A percentile compares a stretch with the other conserved stretches of the same genome.
These are phyloP conservation scores for Alviniconcha marisindica DNA, from an alignment of 1,140 invertebrate genomes.

Conservation along the genomic window DNA sequence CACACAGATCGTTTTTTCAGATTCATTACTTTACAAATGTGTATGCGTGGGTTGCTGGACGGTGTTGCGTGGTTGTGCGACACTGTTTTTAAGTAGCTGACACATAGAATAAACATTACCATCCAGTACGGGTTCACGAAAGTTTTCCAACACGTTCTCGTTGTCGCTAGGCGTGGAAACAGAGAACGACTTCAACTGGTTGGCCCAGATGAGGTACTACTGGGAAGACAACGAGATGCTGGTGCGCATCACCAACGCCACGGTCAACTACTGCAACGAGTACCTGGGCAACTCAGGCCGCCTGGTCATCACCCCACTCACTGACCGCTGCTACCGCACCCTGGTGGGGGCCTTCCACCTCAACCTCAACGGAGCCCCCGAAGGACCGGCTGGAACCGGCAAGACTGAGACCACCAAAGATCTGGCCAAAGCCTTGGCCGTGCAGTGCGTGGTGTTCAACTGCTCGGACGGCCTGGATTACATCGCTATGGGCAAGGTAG, in stretches of 20 bases:
- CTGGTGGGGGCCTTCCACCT: slow-evolving; percentile 74
- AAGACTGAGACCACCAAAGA: slow-evolving; percentile 78
- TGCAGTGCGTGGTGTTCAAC: slow-evolving; percentile 78
- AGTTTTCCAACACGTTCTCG: no score
- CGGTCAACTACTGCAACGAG: slow-evolving; percentile 76
- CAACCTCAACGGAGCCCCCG: slow-evolving; percentile 76
- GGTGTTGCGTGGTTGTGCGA: no score
- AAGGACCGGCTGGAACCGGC: slow-evolving; percentile 76
- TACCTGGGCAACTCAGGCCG: slow-evolving; percentile 76
- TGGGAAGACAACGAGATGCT: slow-evolving; percentile 73
- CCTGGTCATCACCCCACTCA: slow-evolving; percentile 77
- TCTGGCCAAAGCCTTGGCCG: slow-evolving; percentile 77
- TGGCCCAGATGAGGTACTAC: slow-evolving; percentile 76
- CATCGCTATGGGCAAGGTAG: slow-evolving; percentile 77
- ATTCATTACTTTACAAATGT: no score
- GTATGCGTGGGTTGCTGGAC: no score
- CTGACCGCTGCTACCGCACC: slow-evolving; percentile 73
- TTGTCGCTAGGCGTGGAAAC: slow-evolving; percentile 64
- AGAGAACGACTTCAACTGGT: slow-evolving; percentile 76
- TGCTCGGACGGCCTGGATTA: slow-evolving; percentile 77
- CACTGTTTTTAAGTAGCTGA: no score
- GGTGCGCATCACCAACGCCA: slow-evolving; percentile 76
- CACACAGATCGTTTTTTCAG: no score
- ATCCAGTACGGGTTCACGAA: no score
- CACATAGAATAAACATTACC: no score